Base-by-base conservation (phyloP, 2,888 invertebrate species). In the Xestia sexstrigata region DNA sequence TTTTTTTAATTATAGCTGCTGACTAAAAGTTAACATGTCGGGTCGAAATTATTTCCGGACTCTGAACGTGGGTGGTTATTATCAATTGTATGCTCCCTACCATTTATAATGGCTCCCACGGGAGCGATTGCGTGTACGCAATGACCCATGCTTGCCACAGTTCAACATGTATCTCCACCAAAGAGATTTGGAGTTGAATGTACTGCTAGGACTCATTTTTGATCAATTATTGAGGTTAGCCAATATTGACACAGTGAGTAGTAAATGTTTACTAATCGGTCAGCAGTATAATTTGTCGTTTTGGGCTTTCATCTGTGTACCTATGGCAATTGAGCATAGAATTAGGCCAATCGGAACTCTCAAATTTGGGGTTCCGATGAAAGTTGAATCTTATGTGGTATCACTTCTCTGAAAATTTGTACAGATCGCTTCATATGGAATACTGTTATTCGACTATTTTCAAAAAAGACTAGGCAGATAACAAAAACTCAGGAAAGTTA, bases 171-270 rank as follows among this genome's bases (percentile, higher is more conserved):
- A 49, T 52, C 62, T 26, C n/a, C n/a, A n/a, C 39, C 1, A 60
- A 69, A 70, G 45, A 70, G 45, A 68, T 74, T 82, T 70, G 30
- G 23, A 49, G 58, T 58, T 35, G 35, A 58, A 70, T 26, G 35
- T 63, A 71, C 71, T 55, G 23, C 26, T 78, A 35, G 62, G 23
- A 63, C n/a, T 49, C 26, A 35, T 71, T 68, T 49, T n/a, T 52
- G 47, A 63, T 76, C 76, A 80, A 78, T 80, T 70, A 70, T 78
- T 78, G 67, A 68, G 83, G 78, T 78, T 42, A 71, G 23, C 23
- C 42, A 78, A 63, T 71, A 42, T 83, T 70, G 20, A 26, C n/a
- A 23, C 9, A 15, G 26, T 62, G 30, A 62, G 35, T 62, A 6
- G 49, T 83, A 55, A 49, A 67, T 78, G 11, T 78, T 83, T 68